A percentile compares a stretch with the other conserved stretches of the same genome.
phyloP scores from a whole-genome alignment of 2,797 vertebrate genomes.

The Spizella passerina region DNA sequence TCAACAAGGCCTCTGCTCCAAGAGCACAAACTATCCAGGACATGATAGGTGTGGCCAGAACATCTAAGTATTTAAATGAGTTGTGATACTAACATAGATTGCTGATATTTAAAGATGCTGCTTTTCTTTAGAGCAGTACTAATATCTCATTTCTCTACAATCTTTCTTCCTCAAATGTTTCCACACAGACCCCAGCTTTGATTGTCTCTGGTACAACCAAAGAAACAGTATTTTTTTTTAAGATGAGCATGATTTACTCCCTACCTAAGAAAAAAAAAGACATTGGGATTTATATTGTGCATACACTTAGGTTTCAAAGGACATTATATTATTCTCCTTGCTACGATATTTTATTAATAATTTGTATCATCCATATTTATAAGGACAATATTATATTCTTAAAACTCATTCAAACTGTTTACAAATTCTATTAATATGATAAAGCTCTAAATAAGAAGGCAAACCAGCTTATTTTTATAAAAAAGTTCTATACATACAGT shows the following conservation, averaged over 20 bases:
- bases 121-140: not conserved
- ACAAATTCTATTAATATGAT: not conserved
- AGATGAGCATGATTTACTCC: not conserved
- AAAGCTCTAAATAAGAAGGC: not conserved
- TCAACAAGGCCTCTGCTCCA: not conserved
- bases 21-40: not conserved
- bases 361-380: not conserved
- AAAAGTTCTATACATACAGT: constrained; percentile 75
- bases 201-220: not conserved
- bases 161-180: not conserved
- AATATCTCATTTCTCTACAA: not conserved
- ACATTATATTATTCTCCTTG: not conserved
- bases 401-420: not conserved
- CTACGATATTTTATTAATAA: not conserved
- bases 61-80: not conserved
- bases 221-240: not conserved
- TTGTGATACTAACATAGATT: not conserved
- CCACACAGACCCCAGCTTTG: not conserved
- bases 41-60: not conserved
- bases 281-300: not conserved
- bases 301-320: not conserved
- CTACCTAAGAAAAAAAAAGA: not conserved
- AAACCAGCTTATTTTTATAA: not conserved
- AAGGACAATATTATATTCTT: not conserved
- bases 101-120: not conserved